phyloP scores from a whole-genome alignment of 2,888 invertebrate genomes.

The Chrysomela aeneicollis region DNA sequence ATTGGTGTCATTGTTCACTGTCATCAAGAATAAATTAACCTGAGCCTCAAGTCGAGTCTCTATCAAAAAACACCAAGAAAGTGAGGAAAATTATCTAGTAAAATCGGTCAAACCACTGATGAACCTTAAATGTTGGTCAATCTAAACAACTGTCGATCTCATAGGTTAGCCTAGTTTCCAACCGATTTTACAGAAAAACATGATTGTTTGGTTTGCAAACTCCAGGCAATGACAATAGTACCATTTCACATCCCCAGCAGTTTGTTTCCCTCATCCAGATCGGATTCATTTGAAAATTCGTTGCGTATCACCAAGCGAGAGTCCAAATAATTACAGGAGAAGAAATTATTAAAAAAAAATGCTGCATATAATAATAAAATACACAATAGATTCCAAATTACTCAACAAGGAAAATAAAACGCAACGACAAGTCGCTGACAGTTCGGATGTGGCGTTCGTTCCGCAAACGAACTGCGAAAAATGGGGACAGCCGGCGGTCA shows the following conservation, averaged over 20 bases:
- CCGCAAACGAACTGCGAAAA: neutral
- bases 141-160: too few relatives aligned
- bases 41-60: too few relatives aligned
- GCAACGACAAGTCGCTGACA: conserved; percentile 29
- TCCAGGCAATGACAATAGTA: too few relatives aligned
- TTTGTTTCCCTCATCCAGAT: too few relatives aligned
- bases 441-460: neutral
- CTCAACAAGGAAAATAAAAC: conserved; percentile 33
- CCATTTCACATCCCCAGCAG: neutral
- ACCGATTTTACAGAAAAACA: too few relatives aligned
- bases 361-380: neutral
- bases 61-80: too few relatives aligned
- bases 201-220: too few relatives aligned
- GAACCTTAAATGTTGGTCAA: too few relatives aligned
- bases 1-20: conserved; percentile 51
- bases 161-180: too few relatives aligned
- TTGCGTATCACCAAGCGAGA: too few relatives aligned
- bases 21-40: neutral
- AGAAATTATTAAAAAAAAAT: neutral
- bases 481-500: conserved; percentile 27
- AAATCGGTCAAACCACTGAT: too few relatives aligned
- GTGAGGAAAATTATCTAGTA: too few relatives aligned
- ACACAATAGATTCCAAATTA: conserved; percentile 22
- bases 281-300: neutral
- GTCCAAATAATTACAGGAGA: neutral